phyloP scores from a whole-genome alignment of 2,797 vertebrate genomes.

The Acanthis flammea region DNA sequence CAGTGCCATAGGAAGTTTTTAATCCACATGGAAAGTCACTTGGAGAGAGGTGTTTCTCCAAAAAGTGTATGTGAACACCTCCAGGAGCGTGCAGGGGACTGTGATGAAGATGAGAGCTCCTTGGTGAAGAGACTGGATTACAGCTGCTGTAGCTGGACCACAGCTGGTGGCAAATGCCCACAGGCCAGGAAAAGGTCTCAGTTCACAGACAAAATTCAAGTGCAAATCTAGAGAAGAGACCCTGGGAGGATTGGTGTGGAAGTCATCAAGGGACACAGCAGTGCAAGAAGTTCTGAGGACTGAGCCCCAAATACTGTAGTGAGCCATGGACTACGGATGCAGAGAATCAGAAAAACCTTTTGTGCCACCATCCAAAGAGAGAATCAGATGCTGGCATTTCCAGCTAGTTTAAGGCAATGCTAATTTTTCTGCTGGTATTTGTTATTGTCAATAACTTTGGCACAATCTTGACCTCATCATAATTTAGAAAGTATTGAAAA shows the following conservation, averaged over 20 bases:
- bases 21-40: neutral
- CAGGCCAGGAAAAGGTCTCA: neutral
- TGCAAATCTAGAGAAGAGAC: neutral
- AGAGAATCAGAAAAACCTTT: neutral
- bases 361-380: neutral
- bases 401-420: neutral
- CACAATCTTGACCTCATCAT: neutral
- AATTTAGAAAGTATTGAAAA: neutral
- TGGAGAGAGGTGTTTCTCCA: neutral
- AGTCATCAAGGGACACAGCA: accelerated
- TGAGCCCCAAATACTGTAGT: neutral
- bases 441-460: neutral
- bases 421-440: neutral
- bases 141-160: neutral
- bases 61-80: accelerated
- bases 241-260: neutral
- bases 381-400: neutral
- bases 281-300: neutral
- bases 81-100: neutral
- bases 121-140: neutral
- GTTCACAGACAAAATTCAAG: neutral
- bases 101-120: neutral
- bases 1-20: neutral
- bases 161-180: neutral
- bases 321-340: accelerated